These are phyloP conservation scores for Agrypnia vestita DNA, from an alignment of 1,140 invertebrate genomes.

Conservation along the genomic window DNA sequence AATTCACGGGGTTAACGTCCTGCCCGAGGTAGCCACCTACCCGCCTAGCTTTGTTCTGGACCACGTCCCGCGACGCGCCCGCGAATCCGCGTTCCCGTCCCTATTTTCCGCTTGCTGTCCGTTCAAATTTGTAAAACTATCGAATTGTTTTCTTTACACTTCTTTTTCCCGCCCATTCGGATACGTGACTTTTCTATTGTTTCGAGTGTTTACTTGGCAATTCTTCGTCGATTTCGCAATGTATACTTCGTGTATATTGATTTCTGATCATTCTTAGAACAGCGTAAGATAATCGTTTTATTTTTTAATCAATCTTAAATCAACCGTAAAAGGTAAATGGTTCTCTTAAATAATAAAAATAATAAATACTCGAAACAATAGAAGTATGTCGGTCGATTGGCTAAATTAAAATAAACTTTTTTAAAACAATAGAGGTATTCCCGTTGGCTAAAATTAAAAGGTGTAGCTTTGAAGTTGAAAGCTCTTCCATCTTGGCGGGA, in stretches of 20 bases:
- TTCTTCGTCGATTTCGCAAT: too few species aligned
- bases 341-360: too few species aligned
- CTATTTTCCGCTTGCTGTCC: background rate
- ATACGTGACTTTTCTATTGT: background rate
- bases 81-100: slow-evolving; percentile 1
- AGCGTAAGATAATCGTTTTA: too few species aligned
- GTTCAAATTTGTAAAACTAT: background rate
- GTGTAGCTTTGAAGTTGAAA: slow-evolving; percentile 33
- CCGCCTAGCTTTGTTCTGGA: slow-evolving; percentile 20
- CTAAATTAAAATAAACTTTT: background rate
- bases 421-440: slow-evolving; percentile 12
- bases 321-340: too few species aligned
- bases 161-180: slow-evolving; percentile 31
- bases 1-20: slow-evolving; percentile 29
- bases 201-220: too few species aligned
- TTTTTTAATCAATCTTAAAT: too few species aligned
- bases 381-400: too few species aligned
- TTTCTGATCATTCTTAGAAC: too few species aligned
- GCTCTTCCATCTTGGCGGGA: slow-evolving; percentile 36
- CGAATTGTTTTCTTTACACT: background rate
- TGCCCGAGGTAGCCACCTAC: slow-evolving; percentile 11
- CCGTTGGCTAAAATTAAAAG: background rate
- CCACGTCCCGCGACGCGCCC: background rate
- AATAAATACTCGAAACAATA: too few species aligned
- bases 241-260: too few species aligned